These are phyloP conservation scores for roundworm (Caenorhabditis elegans) DNA, from an alignment of 1,140 invertebrate genomes.

Conservation along the genomic window DNA sequence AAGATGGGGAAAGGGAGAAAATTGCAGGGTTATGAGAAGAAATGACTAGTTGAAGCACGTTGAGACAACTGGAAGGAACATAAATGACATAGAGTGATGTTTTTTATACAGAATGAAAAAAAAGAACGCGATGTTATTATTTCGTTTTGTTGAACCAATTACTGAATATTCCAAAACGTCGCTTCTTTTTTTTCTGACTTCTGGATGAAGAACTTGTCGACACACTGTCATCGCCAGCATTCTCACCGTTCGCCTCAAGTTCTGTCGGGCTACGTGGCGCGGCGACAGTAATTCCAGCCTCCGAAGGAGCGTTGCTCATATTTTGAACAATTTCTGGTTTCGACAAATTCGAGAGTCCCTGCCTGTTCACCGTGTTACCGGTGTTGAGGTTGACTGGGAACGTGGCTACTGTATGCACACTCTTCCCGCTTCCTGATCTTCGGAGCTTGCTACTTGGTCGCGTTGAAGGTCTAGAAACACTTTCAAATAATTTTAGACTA, in stretches of 20 bases:
- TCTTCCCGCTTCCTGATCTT: neutral
- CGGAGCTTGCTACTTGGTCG: slow-evolving; percentile 4
- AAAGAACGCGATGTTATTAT: neutral
- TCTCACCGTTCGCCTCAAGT: neutral
- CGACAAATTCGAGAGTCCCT: neutral
- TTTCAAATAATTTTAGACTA: neutral
- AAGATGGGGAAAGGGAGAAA: neutral
- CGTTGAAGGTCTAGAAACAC: neutral
- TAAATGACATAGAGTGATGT: neutral
- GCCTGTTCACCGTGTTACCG: neutral
- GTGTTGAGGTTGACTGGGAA: neutral
- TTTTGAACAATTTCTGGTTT: neutral
- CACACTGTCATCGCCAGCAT: neutral
- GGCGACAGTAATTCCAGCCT: neutral
- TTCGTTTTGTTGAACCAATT: slow-evolving; percentile 4
- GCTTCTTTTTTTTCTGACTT: slow-evolving; percentile 26
- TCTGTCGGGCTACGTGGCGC: neutral
- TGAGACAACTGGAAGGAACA: neutral
- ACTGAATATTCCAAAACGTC: neutral
- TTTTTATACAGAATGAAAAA: neutral
- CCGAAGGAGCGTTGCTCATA: neutral
- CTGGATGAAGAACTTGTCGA: slow-evolving; percentile 13
- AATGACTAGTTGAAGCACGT: neutral
- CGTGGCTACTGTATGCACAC: neutral
- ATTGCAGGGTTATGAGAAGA: neutral